A percentile compares a stretch with the other conserved stretches of the same genome.
Conservation (phyloP, 2,797 vertebrate genomes). For the Hirundo rustica region DNA sequence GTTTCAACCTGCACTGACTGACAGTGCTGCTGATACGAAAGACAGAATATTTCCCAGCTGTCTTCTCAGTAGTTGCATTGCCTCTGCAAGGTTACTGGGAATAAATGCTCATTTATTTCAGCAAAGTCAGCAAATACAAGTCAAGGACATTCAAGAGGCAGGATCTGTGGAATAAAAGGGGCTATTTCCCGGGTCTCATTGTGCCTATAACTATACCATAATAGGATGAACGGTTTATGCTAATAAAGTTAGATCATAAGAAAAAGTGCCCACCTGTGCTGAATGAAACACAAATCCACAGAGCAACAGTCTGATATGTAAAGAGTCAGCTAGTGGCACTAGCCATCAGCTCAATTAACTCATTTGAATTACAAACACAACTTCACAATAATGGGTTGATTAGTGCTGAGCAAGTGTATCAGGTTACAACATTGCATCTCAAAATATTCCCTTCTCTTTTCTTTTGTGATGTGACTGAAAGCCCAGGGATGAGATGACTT, state of each 20-base stretch:
- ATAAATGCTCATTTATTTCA: conserved; percentile 58
- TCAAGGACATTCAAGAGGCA: conserved; percentile 57
- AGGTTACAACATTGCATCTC: background rate
- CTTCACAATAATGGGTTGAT: conserved; percentile 37
- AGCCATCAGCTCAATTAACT: conserved; percentile 39
- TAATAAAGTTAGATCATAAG: conserved; percentile 59
- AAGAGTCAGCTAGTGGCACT: background rate
- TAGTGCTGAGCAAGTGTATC: conserved; percentile 37
- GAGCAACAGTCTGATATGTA: conserved; percentile 5
- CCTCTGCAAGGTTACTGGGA: conserved; percentile 51
- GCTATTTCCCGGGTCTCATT: conserved; percentile 36
- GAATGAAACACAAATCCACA: conserved; percentile 44
- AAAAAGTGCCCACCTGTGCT: conserved; percentile 64
- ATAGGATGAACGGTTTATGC: conserved; percentile 56
- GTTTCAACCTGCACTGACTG: conserved; percentile 6
- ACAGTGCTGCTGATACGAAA: background rate
- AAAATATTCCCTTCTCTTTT: background rate
- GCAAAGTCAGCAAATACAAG: conserved; percentile 45
- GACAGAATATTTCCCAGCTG: conserved; percentile 37
- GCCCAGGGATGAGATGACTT: background rate
- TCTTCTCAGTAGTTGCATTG: conserved; percentile 16
- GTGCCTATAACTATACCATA: conserved; percentile 42
- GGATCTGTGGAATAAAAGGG: conserved; percentile 51
- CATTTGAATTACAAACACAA: conserved; percentile 46
- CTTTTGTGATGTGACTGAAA: background rate